Evolutionary conservation across 2,888 invertebrate species (phyloP).

Genomic region (Eupithecia vulgata): DNA sequence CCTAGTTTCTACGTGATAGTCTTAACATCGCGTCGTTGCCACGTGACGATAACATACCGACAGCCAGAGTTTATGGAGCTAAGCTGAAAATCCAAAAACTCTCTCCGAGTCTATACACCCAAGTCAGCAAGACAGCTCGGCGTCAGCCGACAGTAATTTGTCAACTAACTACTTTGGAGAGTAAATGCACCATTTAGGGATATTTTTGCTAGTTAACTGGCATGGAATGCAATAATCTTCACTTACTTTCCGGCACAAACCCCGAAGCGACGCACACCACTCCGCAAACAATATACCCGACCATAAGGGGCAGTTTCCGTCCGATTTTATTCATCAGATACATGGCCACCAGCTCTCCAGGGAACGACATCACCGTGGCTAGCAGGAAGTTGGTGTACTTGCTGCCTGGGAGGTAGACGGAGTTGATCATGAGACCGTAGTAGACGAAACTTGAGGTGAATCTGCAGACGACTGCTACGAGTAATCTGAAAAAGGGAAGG

Average conservation of each 20-base stretch:
- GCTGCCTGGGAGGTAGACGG: slow-evolving; percentile 70
- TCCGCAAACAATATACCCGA: slow-evolving; percentile 63
- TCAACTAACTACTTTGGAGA: no score
- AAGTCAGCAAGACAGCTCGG: no score
- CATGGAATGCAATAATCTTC: background rate
- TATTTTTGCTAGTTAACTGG: no score
- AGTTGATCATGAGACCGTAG: slow-evolving; percentile 70
- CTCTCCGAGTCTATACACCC: no score
- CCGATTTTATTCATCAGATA: slow-evolving; percentile 71
- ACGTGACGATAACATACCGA: no score
- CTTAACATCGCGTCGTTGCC: no score
- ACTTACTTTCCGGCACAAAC: slow-evolving; percentile 64
- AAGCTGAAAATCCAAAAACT: no score
- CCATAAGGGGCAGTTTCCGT: slow-evolving; percentile 63
- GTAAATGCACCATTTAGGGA: no score
- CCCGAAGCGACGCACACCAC: slow-evolving; percentile 59
- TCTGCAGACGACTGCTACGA: slow-evolving; percentile 57
- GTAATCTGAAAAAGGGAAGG: slow-evolving; percentile 31
- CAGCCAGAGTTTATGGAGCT: no score
- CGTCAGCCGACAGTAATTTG: no score
- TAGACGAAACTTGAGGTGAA: slow-evolving; percentile 71
- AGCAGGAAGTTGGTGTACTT: slow-evolving; percentile 72
- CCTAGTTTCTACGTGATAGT: no score
- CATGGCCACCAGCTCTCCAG: slow-evolving; percentile 68
- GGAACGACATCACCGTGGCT: slow-evolving; percentile 70